These are phyloP conservation scores for Fringilla coelebs DNA, from an alignment of 2,797 vertebrate species.

Conservation along the genomic window DNA sequence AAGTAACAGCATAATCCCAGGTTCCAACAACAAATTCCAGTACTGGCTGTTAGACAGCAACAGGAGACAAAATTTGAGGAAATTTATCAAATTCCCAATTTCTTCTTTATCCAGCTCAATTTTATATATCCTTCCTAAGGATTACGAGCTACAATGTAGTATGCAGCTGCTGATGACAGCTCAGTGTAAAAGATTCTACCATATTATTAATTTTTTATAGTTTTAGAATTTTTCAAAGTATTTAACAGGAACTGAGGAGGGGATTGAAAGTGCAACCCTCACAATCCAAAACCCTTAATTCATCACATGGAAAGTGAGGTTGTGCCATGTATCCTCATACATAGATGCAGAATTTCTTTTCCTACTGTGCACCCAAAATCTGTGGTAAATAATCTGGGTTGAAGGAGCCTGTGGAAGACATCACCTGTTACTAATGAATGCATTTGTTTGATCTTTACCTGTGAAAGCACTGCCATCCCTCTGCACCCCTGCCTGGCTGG, in stretches of 20 bases:
- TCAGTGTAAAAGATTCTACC: not conserved
- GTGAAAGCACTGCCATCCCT: not conserved
- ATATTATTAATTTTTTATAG: not conserved
- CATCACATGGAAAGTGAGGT: not conserved
- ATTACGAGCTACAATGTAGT: not conserved
- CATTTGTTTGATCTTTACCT: not conserved
- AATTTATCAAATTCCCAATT: not conserved
- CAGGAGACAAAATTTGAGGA: not conserved
- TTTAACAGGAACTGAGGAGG: not conserved
- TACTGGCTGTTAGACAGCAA: not conserved
- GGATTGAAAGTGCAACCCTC: not conserved
- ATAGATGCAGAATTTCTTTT: not conserved
- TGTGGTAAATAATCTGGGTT: not conserved
- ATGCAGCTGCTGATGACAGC: not conserved
- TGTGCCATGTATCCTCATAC: not conserved
- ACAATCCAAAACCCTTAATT: not conserved
- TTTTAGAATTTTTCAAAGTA: not conserved
- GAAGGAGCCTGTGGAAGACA: not conserved
- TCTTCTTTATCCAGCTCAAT: not conserved
- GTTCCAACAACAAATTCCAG: not conserved
- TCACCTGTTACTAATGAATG: not conserved
- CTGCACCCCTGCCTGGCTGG: not conserved
- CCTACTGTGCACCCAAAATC: not conserved
- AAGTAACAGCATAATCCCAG: not conserved
- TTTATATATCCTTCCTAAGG: not conserved